A percentile compares a stretch with the other conserved stretches of the same genome.
Evolutionary conservation across 30 jellyfish, hydroid and myxozoan species (phyloP).

Genomic region (Hydractinia symbiolongicarpus): DNA sequence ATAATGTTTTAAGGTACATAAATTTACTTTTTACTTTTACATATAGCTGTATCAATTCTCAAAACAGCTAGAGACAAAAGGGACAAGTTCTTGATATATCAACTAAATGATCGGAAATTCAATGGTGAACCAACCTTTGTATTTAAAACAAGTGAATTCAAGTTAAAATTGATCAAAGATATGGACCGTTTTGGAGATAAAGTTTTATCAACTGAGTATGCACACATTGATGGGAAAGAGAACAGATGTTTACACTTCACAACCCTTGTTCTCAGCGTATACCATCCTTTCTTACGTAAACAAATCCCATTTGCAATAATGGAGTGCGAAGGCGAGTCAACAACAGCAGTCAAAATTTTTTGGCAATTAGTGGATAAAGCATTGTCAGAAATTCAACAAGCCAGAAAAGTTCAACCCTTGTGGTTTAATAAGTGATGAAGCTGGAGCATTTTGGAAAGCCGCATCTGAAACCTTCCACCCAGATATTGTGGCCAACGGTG

Average conservation of each 20-base stretch:
- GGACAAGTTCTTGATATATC: background rate
- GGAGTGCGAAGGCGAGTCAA: background rate
- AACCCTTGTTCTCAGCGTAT: too few relatives aligned
- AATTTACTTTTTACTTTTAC: too few relatives aligned
- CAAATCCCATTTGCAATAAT: too few relatives aligned
- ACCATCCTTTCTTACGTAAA: too few relatives aligned
- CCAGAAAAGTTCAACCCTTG: background rate
- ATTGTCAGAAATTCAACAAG: background rate
- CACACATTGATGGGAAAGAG: too few relatives aligned
- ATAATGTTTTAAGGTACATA: too few relatives aligned
- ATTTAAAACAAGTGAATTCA: background rate
- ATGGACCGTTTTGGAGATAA: too few relatives aligned
- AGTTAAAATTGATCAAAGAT: background rate
- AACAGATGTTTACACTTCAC: too few relatives aligned
- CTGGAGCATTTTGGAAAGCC: slow-evolving; percentile 3
- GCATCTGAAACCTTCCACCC: background rate
- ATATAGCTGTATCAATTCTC: background rate
- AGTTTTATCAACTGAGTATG: too few relatives aligned
- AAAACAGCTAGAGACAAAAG: background rate
- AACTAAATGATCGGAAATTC: background rate
- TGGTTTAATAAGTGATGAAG: background rate
- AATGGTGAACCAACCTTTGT: slow-evolving; percentile 6
- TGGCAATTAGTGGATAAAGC: background rate
- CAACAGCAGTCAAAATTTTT: background rate
- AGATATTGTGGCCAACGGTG: background rate